phyloP scores from a whole-genome alignment of 2,888 invertebrate species.

The Actias luna region DNA sequence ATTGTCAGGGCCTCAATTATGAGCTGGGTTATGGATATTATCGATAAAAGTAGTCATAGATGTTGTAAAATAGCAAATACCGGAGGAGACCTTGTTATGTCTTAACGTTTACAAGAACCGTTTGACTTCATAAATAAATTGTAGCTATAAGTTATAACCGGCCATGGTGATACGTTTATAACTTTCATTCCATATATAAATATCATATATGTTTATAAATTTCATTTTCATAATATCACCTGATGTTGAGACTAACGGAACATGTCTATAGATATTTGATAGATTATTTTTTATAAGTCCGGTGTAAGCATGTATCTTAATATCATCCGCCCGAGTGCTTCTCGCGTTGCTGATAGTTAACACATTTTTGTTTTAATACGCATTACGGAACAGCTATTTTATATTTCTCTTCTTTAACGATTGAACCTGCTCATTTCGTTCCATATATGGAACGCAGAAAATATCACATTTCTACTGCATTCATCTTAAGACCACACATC shows the following conservation, averaged over 20 bases:
- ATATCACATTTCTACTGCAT: not conserved
- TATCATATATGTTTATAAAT: too few relatives aligned
- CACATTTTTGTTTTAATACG: not conserved
- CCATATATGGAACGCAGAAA: not conserved
- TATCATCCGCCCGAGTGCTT: not conserved
- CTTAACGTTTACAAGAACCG: not conserved
- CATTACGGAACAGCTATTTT: not conserved
- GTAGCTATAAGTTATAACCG: too few relatives aligned
- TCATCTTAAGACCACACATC: not conserved
- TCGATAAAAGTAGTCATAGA: not conserved
- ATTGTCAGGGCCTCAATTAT: slow-evolving; percentile 49
- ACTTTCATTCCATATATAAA: not conserved
- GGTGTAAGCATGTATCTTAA: too few relatives aligned
- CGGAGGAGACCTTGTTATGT: not conserved
- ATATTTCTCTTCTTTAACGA: too few relatives aligned
- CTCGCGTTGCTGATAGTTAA: not conserved
- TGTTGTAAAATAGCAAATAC: not conserved
- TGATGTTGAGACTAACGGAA: too few relatives aligned
- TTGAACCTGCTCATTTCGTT: not conserved
- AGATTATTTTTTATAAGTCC: too few relatives aligned
- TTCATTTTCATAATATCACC: too few relatives aligned
- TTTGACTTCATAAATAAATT: not conserved
- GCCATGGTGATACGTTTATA: too few relatives aligned
- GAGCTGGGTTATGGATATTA: not conserved
- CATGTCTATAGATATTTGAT: too few relatives aligned